Conservation (phyloP, 2,888 invertebrate species). For the Dolomedes plantarius region DNA sequence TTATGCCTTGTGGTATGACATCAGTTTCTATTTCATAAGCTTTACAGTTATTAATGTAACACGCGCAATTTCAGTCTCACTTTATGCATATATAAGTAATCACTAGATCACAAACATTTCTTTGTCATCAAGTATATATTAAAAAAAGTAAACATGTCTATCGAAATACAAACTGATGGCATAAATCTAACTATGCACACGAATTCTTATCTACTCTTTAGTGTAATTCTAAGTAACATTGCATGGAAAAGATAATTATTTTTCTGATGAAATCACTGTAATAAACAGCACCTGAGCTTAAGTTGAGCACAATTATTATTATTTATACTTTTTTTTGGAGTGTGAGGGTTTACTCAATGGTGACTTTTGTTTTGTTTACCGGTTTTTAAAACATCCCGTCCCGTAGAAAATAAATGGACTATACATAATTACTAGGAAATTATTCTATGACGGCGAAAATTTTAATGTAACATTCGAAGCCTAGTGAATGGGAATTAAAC, state of each 20-base stretch:
- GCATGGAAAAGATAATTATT: slow-evolving; percentile 61
- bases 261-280: slow-evolving; percentile 59
- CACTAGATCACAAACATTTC: too few relatives aligned
- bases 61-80: background rate
- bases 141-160: slow-evolving; percentile 10
- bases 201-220: slow-evolving; percentile 23
- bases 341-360: slow-evolving; percentile 7
- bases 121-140: background rate
- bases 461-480: background rate
- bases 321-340: slow-evolving; percentile 55
- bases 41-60: background rate
- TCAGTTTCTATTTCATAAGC: slow-evolving; percentile 5
- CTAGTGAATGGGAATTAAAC: too few relatives aligned
- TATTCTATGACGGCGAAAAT: slow-evolving; percentile 16
- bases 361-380: background rate
- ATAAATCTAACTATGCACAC: slow-evolving; percentile 57
- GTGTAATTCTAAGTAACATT: slow-evolving; percentile 41
- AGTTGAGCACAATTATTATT: slow-evolving; percentile 63
- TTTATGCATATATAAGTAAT: too few relatives aligned
- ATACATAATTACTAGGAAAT: slow-evolving; percentile 16
- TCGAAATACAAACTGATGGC: slow-evolving; percentile 66
- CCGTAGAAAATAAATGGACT: background rate
- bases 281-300: slow-evolving; percentile 70
- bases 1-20: background rate
- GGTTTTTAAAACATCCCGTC: slow-evolving; percentile 8